Evolutionary conservation across 2,797 vertebrate genomes (phyloP).

Genomic region (Melanotaenia nigrans): DNA sequence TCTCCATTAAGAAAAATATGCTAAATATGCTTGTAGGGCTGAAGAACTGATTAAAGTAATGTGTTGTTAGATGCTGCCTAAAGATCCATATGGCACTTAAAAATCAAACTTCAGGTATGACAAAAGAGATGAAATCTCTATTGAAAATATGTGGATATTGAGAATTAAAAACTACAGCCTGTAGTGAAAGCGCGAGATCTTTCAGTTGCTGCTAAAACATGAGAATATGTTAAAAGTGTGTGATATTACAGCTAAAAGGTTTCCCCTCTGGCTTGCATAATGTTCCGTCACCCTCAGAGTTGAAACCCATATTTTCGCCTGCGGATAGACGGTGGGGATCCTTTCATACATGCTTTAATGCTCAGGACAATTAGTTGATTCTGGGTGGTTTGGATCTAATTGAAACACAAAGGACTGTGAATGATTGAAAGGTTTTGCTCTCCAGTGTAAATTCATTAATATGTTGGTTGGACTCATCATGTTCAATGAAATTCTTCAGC

Average conservation of each 20-base stretch:
- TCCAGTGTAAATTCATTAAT: constrained; percentile 60
- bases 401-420: constrained; percentile 66
- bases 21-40: constrained; percentile 12
- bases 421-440: constrained; percentile 59
- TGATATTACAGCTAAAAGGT: constrained; percentile 60
- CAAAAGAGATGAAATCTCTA: constrained; percentile 36
- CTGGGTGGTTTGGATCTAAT: constrained; percentile 69
- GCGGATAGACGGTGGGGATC: constrained; percentile 42
- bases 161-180: constrained; percentile 25
- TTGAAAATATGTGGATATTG: constrained; percentile 30
- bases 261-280: constrained; percentile 63
- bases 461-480: constrained; percentile 47
- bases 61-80: constrained; percentile 31
- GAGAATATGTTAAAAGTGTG: constrained; percentile 50
- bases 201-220: constrained; percentile 31
- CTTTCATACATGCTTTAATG: constrained; percentile 61
- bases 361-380: constrained; percentile 66
- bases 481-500: constrained; percentile 45
- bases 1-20: constrained; percentile 37
- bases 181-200: constrained; percentile 35
- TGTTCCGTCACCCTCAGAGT: constrained; percentile 40
- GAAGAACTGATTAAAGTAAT: constrained; percentile 16
- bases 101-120: constrained; percentile 13
- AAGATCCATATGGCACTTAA: constrained; percentile 40
- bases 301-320: constrained; percentile 39